Evolutionary conservation across 2,113 vertebrate genomes (phyloP).

Genomic region (Campylomormyrus tamandua): DNA sequence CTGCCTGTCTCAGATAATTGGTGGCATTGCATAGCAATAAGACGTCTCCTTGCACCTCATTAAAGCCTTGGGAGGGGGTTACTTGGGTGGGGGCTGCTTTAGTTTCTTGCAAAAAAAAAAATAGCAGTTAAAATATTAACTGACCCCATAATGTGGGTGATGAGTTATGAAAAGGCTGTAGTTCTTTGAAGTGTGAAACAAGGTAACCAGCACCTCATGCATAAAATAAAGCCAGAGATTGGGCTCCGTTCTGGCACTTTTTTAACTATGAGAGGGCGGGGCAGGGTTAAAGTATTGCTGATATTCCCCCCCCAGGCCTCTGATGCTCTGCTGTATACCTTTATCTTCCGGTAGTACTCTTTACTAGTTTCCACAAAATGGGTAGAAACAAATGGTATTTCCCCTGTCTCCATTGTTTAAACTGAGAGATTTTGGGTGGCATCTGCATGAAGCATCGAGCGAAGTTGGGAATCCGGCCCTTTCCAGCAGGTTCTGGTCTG

Average conservation of each 20-base stretch:
- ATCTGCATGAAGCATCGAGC: background rate
- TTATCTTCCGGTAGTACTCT: background rate
- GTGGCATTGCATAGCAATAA: constrained; percentile 75
- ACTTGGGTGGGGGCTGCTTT: constrained; percentile 62
- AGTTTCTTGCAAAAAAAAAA: constrained; percentile 63
- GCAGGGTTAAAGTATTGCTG: background rate
- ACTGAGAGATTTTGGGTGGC: background rate
- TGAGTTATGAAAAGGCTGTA: constrained; percentile 61
- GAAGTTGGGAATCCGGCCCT: background rate
- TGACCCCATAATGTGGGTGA: constrained; percentile 53
- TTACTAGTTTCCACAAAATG: background rate
- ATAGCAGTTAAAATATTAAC: constrained; percentile 60
- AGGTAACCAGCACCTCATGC: background rate
- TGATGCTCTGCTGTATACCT: background rate
- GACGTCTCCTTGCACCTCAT: constrained; percentile 68
- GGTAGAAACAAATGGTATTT: background rate
- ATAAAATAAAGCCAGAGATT: constrained; percentile 1
- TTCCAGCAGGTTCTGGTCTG: too few species aligned
- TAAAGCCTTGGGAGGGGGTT: constrained; percentile 56
- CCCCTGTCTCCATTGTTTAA: background rate
- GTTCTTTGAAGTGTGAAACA: constrained; percentile 30
- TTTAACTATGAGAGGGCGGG: background rate
- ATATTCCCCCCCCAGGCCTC: background rate
- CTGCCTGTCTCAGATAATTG: constrained; percentile 75
- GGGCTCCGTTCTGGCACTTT: background rate